A percentile compares a stretch with the other conserved stretches of the same genome.
phyloP scores from a whole-genome alignment of 2,888 invertebrate species.

The Tenodera sinensis region DNA sequence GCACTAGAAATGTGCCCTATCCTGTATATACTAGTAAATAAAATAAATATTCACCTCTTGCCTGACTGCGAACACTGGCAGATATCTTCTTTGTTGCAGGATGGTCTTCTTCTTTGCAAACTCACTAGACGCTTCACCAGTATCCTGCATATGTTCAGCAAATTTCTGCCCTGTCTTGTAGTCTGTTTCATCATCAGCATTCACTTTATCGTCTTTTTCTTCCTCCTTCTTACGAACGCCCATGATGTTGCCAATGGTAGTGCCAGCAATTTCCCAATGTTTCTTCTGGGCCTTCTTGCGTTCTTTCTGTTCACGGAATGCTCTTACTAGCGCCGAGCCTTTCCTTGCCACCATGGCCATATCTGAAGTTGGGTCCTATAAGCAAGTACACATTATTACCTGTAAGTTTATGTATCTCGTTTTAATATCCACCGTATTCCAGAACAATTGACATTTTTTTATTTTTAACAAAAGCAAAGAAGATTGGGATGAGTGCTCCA shows the following conservation, averaged over 20 bases:
- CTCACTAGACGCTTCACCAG: slow-evolving; percentile 65
- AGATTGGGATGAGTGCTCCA: no score
- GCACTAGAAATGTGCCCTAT: no score
- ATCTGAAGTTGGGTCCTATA: slow-evolving; percentile 87
- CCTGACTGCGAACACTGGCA: slow-evolving; percentile 93
- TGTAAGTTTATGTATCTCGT: not conserved
- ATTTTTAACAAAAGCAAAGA: no score
- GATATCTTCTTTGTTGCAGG: slow-evolving; percentile 79
- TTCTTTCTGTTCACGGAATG: slow-evolving; percentile 94
- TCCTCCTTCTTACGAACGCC: slow-evolving; percentile 81
- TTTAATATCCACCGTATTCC: no score
- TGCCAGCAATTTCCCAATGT: slow-evolving; percentile 98
- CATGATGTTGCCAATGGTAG: slow-evolving; percentile 94
- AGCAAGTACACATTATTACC: not conserved
- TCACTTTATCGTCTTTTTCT: slow-evolving; percentile 50
- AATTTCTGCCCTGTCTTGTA: slow-evolving; percentile 94
- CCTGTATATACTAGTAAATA: no score
- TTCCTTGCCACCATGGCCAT: slow-evolving; percentile 95
- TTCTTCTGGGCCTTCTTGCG: slow-evolving; percentile 95
- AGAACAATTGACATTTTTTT: no score
- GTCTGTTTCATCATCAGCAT: slow-evolving; percentile 70
- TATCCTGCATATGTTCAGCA: slow-evolving; percentile 83
- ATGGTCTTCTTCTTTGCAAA: slow-evolving; percentile 85
- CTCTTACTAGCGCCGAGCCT: slow-evolving; percentile 85
- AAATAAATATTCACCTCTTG: slow-evolving; percentile 60